A percentile compares a stretch with the other conserved stretches of the same genome.
Conservation (phyloP, 2,888 invertebrate genomes). For the Abscondita cerata region DNA sequence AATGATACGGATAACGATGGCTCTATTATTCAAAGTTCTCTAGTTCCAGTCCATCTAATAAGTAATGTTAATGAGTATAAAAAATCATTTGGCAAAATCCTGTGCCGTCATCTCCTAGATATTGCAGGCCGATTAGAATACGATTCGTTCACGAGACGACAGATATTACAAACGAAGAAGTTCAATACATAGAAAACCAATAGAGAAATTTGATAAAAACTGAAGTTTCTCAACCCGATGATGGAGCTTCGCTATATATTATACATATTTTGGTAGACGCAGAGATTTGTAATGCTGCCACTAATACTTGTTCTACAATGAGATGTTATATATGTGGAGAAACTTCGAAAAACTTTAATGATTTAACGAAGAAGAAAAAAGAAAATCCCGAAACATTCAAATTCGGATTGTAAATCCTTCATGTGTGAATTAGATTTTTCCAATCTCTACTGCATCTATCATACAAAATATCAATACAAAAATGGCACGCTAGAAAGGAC, state of each 20-base stretch:
- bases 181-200: not conserved
- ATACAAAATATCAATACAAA: slow-evolving; percentile 47
- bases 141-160: not conserved
- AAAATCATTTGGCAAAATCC: not conserved
- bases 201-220: slow-evolving; percentile 18
- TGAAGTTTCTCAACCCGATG: not conserved
- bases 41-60: too few relatives aligned
- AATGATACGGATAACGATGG: slow-evolving; percentile 34
- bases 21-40: slow-evolving; percentile 42
- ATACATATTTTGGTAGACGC: slow-evolving; percentile 28
- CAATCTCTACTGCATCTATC: slow-evolving; percentile 46
- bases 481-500: slow-evolving; percentile 38
- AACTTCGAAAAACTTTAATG: slow-evolving; percentile 33
- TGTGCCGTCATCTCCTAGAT: not conserved
- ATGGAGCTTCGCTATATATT: too few relatives aligned
- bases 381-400: slow-evolving; percentile 37
- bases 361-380: not conserved
- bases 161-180: not conserved
- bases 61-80: too few relatives aligned
- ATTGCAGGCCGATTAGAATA: not conserved
- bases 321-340: slow-evolving; percentile 31
- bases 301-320: slow-evolving; percentile 32
- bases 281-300: slow-evolving; percentile 39
- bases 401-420: slow-evolving; percentile 45
- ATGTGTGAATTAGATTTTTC: slow-evolving; percentile 46